Evolutionary conservation across 2,113 vertebrate genomes (phyloP).

Genomic region (Todiramphus chloris): DNA sequence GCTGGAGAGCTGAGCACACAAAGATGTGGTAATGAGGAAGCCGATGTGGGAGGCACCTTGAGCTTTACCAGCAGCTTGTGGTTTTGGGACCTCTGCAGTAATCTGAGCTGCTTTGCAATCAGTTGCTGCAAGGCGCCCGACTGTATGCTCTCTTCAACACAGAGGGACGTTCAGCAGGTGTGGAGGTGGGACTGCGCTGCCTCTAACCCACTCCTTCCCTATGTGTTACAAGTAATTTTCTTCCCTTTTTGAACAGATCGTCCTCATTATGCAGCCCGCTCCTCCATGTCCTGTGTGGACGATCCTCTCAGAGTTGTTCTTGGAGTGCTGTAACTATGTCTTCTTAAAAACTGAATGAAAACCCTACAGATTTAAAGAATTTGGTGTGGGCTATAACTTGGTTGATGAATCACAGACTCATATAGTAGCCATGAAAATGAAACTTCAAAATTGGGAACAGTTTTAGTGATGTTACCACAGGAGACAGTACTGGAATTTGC

Average conservation of each 20-base stretch:
- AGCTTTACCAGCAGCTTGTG: neutral
- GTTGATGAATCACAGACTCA: slow-evolving; percentile 34
- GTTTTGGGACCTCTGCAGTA: neutral
- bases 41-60: neutral
- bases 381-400: slow-evolving; percentile 37
- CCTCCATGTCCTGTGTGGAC: neutral
- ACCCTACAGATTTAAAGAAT: neutral
- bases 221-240: neutral
- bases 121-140: neutral
- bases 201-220: neutral
- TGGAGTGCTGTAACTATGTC: neutral
- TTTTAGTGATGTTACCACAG: neutral
- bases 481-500: neutral
- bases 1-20: accelerated
- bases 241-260: neutral
- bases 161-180: neutral
- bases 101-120: neutral
- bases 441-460: slow-evolving; percentile 32
- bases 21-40: neutral
- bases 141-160: neutral
- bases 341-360: slow-evolving; percentile 31
- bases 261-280: neutral
- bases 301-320: neutral
- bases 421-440: slow-evolving; percentile 45
- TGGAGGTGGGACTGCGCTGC: neutral